Evolutionary conservation across 2,113 vertebrate species (phyloP), one percentile per base, ranked within the genome.

Genomic region (Chaenogobius annularis): DNA sequence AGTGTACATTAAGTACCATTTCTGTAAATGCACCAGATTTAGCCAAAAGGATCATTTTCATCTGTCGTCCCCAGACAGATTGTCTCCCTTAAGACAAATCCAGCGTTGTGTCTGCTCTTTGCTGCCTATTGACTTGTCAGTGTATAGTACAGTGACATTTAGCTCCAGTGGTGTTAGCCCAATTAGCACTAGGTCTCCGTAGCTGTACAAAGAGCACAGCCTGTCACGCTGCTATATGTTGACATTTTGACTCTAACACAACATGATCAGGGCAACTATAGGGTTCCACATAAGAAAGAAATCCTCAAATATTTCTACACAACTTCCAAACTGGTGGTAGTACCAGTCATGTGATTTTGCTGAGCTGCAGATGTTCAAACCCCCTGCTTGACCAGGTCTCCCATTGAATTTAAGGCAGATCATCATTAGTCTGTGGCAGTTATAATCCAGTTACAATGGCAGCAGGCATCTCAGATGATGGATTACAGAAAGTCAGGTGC

Each of bases 341-440:
- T 67, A 50, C 43, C 19, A 35, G 62, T 20, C 76, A 71, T 65
- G 58, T 68, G 70, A 80, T 59, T 58, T 74, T 14, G 37, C 52
- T 68, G 63, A 68, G 61, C 50, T 52, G 52, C 55, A 64, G 55
- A 52, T 66, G 47, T 76, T 19, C 37, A 50, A 19, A 43, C 61
- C 63, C 68, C 68, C 50, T 44, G 50, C 54, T 48, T 65, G 70
- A 78, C 66, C 10, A 31, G 70, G 20, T 48, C 71, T 70, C 44
- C 65, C 71, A 85, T 78, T 81, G 78, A 72, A 89, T 85, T 89
- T 85, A 64, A 78, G 75, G 72, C 79, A 75, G 81, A 91, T 90
- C 79, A 88, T 91, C 88, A 90, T 88, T 85, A 89, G 72, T 90
- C 86, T 88, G 79, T 84, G 90, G 87, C 87, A 90, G 81, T 47